Percentiles rank a stretch among this genome's conserved stretches.
phyloP scores from a whole-genome alignment of 2,888 invertebrate species.

The Aphelenchoides bicaudatus region DNA sequence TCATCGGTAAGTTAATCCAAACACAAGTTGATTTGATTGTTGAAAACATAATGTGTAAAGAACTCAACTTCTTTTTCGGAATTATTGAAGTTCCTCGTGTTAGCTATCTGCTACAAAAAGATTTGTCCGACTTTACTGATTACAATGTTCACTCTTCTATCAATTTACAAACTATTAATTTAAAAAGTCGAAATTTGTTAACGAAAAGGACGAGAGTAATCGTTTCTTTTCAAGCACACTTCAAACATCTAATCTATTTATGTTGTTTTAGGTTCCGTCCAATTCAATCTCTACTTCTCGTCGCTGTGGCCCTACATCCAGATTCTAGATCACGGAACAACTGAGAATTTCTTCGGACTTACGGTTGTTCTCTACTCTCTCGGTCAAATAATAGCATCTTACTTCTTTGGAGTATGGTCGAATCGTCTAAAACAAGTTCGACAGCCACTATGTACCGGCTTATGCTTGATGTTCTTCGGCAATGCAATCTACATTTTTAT shows the following conservation, averaged over 20 bases:
- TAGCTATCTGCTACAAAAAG: too few species aligned
- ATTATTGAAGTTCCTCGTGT: too few species aligned
- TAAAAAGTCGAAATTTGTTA: too few species aligned
- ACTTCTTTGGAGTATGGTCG: slow-evolving; percentile 60
- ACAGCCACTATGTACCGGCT: slow-evolving; percentile 54
- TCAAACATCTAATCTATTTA: too few species aligned
- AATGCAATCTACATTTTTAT: slow-evolving; percentile 30
- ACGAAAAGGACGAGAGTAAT: too few species aligned
- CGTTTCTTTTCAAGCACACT: too few species aligned
- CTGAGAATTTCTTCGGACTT: slow-evolving; percentile 59
- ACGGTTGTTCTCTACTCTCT: slow-evolving; percentile 61
- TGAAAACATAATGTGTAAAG: too few species aligned
- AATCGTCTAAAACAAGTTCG: slow-evolving; percentile 48
- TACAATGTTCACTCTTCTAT: too few species aligned
- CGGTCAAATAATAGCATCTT: slow-evolving; percentile 62
- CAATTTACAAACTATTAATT: too few species aligned
- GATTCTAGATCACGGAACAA: slow-evolving; percentile 13
- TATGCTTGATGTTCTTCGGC: slow-evolving; percentile 40
- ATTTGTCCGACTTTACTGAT: too few species aligned
- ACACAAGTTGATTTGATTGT: too few species aligned
- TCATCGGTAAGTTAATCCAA: slow-evolving; percentile 5
- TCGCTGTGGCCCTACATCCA: slow-evolving; percentile 40
- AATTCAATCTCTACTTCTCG: slow-evolving; percentile 39
- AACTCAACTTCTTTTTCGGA: too few species aligned
- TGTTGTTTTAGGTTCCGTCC: slow-evolving; percentile 29